phyloP scores from a whole-genome alignment of 1,140 invertebrate species.

The Drosophila willistoni region DNA sequence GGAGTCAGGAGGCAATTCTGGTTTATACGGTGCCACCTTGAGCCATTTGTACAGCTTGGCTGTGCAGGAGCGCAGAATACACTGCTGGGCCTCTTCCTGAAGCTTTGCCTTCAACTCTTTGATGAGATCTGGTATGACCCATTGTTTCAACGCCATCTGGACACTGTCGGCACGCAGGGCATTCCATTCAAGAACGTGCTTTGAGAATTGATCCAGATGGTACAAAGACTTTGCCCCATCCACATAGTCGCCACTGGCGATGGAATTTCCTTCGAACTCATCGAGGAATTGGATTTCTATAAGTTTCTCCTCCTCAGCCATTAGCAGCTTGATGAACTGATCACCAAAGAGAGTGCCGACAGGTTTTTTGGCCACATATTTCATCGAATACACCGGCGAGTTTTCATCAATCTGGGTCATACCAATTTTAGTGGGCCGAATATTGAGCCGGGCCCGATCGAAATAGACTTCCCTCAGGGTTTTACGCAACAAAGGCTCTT shows the following conservation, averaged over 20 bases:
- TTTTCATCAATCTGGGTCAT: conserved; percentile 97
- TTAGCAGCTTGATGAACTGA: conserved; percentile 93
- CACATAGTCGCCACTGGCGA: conserved; percentile 87
- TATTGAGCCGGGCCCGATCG: conserved; percentile 93
- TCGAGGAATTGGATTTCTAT: conserved; percentile 90
- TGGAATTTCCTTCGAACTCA: conserved; percentile 90
- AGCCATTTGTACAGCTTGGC: conserved; percentile 95
- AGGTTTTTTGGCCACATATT: conserved; percentile 98
- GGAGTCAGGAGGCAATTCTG: conserved; percentile 85
- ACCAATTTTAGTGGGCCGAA: conserved; percentile 95
- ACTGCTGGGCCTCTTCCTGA: conserved; percentile 94
- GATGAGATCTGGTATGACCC: conserved; percentile 94
- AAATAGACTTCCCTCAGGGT: conserved; percentile 94
- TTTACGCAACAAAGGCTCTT: conserved; percentile 94
- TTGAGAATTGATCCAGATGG: conserved; percentile 97
- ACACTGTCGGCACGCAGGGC: conserved; percentile 93
- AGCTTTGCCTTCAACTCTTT: conserved; percentile 93
- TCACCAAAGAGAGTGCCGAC: conserved; percentile 95
- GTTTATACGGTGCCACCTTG: conserved; percentile 94
- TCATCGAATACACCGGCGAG: conserved; percentile 93
- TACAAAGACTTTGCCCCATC: conserved; percentile 97
- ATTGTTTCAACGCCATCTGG: conserved; percentile 93
- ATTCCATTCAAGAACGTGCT: conserved; percentile 98
- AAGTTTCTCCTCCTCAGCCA: conserved; percentile 94
- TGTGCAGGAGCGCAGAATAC: conserved; percentile 92